These are phyloP conservation scores for Passer montanus DNA, from an alignment of 2,113 vertebrate genomes.

Conservation along the genomic window DNA sequence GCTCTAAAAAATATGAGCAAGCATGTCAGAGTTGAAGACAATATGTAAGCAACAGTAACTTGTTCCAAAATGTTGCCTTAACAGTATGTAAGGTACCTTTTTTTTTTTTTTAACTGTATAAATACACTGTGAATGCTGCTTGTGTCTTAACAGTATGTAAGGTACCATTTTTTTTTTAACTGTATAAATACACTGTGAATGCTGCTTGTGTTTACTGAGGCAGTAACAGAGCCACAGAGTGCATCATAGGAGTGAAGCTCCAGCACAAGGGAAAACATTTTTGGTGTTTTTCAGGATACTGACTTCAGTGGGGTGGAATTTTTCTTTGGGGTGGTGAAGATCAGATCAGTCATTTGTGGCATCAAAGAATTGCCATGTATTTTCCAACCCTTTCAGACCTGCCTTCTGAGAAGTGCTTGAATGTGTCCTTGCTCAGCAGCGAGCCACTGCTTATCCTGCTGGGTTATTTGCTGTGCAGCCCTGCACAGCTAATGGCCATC, in stretches of 20 bases:
- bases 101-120: neutral
- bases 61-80: neutral
- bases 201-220: neutral
- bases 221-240: neutral
- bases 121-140: fast-evolving
- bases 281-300: neutral
- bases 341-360: neutral
- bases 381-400: neutral
- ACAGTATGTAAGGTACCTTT: neutral
- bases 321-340: neutral
- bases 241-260: neutral
- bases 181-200: neutral
- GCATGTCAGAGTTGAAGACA: neutral
- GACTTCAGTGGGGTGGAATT: neutral
- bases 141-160: neutral
- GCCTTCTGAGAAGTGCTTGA: neutral
- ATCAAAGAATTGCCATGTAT: neutral
- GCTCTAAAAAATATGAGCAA: neutral
- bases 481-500: neutral
- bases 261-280: neutral
- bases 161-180: neutral
- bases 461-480: neutral
- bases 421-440: fast-evolving
- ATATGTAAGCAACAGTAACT: neutral
- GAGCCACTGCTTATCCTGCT: neutral